phyloP scores from a whole-genome alignment of 2,888 invertebrate genomes.

The Epinotia bilunana region DNA sequence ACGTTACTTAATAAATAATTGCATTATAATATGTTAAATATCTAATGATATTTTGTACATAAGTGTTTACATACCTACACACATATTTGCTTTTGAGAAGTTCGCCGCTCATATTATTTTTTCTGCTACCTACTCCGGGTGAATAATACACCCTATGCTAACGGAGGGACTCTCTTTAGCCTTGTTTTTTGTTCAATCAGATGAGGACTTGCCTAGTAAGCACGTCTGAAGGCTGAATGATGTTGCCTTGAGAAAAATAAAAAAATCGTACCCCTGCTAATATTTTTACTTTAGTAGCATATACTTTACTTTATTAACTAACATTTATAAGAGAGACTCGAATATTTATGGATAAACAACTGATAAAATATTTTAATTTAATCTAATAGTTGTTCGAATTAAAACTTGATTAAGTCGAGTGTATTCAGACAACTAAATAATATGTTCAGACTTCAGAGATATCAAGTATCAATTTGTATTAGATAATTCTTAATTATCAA shows the following conservation, averaged over 20 bases:
- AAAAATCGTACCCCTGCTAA: neutral
- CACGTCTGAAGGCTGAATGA: neutral
- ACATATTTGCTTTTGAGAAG: neutral
- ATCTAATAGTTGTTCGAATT: neutral
- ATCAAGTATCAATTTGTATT: neutral
- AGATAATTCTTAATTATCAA: neutral
- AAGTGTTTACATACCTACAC: no score
- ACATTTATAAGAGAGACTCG: neutral
- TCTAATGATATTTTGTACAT: no score
- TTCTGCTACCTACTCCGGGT: neutral
- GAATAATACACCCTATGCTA: neutral
- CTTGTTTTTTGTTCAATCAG: neutral
- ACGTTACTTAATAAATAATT: no score
- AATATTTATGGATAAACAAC: neutral
- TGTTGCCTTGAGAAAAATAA: neutral
- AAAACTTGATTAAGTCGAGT: neutral
- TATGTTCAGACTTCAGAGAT: neutral
- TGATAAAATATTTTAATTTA: neutral
- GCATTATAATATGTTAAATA: no score
- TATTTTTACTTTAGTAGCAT: neutral
- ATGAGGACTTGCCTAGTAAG: neutral
- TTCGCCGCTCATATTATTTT: neutral
- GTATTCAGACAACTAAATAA: neutral
- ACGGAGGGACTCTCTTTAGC: neutral
- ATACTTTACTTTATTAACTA: neutral